Evolutionary conservation across 2,113 vertebrate species (phyloP).

Genomic region (Perognathus longimembris): DNA sequence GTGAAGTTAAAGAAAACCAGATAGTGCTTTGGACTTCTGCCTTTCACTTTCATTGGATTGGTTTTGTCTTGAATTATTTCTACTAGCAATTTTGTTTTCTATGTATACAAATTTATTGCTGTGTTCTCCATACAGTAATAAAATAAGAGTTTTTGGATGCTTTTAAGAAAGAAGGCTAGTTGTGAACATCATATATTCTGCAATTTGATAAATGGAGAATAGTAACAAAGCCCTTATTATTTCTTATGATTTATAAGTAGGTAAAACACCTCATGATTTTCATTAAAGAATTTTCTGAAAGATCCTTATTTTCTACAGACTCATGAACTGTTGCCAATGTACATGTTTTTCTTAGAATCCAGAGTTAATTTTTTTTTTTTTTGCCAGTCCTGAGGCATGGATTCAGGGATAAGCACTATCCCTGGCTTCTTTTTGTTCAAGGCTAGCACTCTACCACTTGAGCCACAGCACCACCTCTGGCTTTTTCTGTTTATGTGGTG

Average conservation of each 20-base stretch:
- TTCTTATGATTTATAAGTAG: slow-evolving; percentile 17
- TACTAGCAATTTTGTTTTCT: slow-evolving; percentile 30
- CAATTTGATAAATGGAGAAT: background rate
- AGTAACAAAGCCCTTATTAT: slow-evolving; percentile 27
- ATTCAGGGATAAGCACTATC: too few relatives aligned
- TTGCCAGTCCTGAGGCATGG: too few relatives aligned
- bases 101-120: slow-evolving; percentile 25
- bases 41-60: background rate
- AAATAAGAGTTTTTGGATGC: background rate
- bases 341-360: background rate
- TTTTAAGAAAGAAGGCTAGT: slow-evolving; percentile 14
- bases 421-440: too few relatives aligned
- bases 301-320: background rate
- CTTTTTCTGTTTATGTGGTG: too few relatives aligned
- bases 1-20: slow-evolving; percentile 29
- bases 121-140: background rate
- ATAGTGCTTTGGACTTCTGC: background rate
- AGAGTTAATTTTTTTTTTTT: too few relatives aligned
- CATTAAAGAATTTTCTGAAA: background rate
- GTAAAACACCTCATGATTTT: slow-evolving; percentile 36
- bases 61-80: slow-evolving; percentile 43
- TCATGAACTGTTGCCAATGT: background rate
- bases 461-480: too few relatives aligned
- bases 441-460: too few relatives aligned
- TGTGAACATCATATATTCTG: slow-evolving; percentile 18